Conservation (phyloP, 2,113 vertebrate species). For the Tonatia bakeri region DNA sequence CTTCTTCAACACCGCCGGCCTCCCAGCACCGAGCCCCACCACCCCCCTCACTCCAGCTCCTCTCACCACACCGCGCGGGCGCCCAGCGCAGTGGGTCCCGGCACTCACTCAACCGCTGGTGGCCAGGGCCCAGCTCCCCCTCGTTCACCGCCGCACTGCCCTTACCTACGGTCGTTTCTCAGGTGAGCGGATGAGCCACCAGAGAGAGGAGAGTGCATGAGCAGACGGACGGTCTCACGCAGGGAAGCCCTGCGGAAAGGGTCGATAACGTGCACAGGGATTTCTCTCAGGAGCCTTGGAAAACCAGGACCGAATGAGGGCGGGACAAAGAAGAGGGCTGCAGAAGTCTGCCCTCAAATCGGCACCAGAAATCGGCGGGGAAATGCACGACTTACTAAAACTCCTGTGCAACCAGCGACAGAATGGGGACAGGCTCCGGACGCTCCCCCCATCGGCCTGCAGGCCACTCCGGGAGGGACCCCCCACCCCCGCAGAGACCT, state of each 20-base stretch:
- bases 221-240: not conserved
- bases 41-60: not conserved
- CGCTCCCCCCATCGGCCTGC: not conserved
- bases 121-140: not conserved
- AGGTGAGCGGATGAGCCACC: not conserved
- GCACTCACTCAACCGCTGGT: not conserved
- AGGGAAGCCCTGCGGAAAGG: not conserved
- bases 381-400: not conserved
- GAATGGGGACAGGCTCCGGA: not conserved
- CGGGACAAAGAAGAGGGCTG: not conserved
- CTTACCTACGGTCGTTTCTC: not conserved
- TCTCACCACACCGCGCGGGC: no score
- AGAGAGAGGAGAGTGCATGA: not conserved
- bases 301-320: not conserved
- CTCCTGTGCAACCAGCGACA: not conserved
- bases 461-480: not conserved
- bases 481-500: fast-evolving
- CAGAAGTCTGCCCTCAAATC: not conserved
- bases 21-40: not conserved
- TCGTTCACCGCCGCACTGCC: not conserved
- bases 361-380: not conserved
- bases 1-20: not conserved
- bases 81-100: not conserved
- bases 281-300: not conserved
- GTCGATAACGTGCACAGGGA: not conserved